Conservation (phyloP, 1,140 invertebrate species). For the Pachypeltis micranthus region DNA sequence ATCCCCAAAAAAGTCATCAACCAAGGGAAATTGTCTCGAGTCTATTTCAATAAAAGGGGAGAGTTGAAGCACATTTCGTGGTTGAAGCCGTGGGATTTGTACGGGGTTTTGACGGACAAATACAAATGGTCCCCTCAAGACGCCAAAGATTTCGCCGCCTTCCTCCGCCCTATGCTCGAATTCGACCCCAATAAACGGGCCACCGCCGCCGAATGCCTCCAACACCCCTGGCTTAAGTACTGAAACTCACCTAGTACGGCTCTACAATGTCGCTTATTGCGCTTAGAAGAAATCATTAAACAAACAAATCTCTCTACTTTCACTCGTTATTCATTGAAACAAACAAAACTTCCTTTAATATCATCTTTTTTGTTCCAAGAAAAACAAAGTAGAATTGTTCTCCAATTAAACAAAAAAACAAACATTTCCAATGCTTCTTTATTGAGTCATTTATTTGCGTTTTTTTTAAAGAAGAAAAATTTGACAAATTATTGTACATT, state of each 20-base stretch:
- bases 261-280: neutral
- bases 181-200: slow-evolving; percentile 84
- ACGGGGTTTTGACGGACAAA: slow-evolving; percentile 87
- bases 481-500: slow-evolving; percentile 3
- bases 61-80: slow-evolving; percentile 84
- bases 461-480: too few relatives aligned
- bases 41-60: slow-evolving; percentile 88
- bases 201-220: slow-evolving; percentile 83
- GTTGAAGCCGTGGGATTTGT: slow-evolving; percentile 85
- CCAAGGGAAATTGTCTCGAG: slow-evolving; percentile 79
- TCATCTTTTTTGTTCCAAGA: neutral
- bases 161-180: slow-evolving; percentile 87
- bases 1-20: slow-evolving; percentile 85
- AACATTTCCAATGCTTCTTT: neutral
- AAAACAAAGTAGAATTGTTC: neutral
- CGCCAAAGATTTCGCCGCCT: slow-evolving; percentile 80
- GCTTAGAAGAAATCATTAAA: neutral
- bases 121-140: slow-evolving; percentile 82
- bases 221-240: slow-evolving; percentile 76
- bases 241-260: slow-evolving; percentile 20
- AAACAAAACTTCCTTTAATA: neutral
- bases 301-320: neutral
- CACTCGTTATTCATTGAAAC: neutral
- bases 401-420: too few relatives aligned
- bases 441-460: neutral